Base-by-base conservation (phyloP, 2,113 vertebrate genomes). In the Tenrec ecaudatus region DNA sequence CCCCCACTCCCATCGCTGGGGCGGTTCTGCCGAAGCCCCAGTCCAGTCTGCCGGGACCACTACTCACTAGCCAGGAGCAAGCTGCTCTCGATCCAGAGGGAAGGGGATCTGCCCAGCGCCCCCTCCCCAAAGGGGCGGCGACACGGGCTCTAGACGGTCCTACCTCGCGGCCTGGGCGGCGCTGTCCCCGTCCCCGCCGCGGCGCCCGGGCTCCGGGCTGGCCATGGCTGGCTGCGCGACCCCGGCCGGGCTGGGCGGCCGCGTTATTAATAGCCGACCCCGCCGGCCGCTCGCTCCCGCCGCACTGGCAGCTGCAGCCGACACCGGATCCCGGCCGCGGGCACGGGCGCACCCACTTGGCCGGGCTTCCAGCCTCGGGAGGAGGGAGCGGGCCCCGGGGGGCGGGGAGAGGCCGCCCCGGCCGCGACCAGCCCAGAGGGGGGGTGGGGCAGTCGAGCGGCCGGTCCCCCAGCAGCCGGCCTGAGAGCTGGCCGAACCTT, bases 191-290 rank as follows among this genome's bases (percentile, higher is more conserved):
- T 95, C 89, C n/a, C n/a, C n/a, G n/a, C n/a, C n/a, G n/a, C n/a
- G n/a, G 89, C 90, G 90, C 94, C 76, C 58, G 86, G 95, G 94
- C 96, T 97, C 95, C 93, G 93, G 80, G 76, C 97, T 97, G 96
- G 96, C 95, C 97, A 97, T 94, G 97, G 97, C 93, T 93, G 97
- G 97, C 93, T 97, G 96, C 96, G 94, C 96, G 93, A 95, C 97
- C 95, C n/a, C n/a, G n/a, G n/a, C 91, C 69, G 68, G 73, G 78
- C 95, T 80, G 31, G n/a, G 92, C 94, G 85, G 92, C 90, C 86
- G 84, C 84, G 96, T 96, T 98, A 98, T 98, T 98, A 98, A 98
- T 98, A 98, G 98, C 47, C 81, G 38, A 89, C 86, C 90, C 90
- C 20, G 57, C 78, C 1, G 90, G 92, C 86, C 76, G 84, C 88